Evolutionary conservation across 2,888 invertebrate genomes (phyloP).

Genomic region (Ormyrus labotus): DNA sequence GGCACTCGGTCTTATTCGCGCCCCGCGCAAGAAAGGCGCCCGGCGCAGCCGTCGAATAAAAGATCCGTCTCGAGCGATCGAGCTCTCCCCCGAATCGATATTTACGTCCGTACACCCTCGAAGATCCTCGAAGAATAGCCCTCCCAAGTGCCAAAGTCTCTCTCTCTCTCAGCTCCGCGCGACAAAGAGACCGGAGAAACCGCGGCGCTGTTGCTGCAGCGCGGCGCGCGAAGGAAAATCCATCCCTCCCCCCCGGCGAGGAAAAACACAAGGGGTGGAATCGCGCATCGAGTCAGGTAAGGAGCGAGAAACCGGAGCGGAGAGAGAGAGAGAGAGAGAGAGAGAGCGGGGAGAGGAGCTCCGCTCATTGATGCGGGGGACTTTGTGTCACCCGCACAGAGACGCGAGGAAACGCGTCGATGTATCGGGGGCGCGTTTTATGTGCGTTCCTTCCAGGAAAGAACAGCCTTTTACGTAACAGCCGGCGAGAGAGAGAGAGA

Average conservation of each 20-base stretch:
- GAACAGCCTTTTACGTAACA: constrained; percentile 68
- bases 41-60: no score
- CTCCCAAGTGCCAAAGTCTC: constrained; percentile 37
- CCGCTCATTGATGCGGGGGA: constrained; percentile 15
- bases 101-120: background rate
- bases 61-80: constrained; percentile 16
- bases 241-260: background rate
- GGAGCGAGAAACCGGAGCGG: background rate
- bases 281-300: background rate
- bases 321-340: background rate
- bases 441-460: constrained; percentile 62
- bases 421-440: constrained; percentile 70
- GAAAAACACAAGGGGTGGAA: background rate
- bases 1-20: no score
- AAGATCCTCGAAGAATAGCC: background rate
- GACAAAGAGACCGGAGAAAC: background rate
- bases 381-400: constrained; percentile 46
- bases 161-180: background rate
- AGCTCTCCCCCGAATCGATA: constrained; percentile 14
- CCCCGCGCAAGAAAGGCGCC: no score
- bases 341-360: constrained; percentile 13
- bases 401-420: constrained; percentile 53
- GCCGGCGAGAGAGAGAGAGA: constrained; percentile 63
- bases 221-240: constrained; percentile 2
- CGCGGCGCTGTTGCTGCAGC: constrained; percentile 13